A percentile compares a stretch with the other conserved stretches of the same genome.
Evolutionary conservation across 2,113 vertebrate genomes (phyloP).

Genomic region (Entomyzon cyanotis): DNA sequence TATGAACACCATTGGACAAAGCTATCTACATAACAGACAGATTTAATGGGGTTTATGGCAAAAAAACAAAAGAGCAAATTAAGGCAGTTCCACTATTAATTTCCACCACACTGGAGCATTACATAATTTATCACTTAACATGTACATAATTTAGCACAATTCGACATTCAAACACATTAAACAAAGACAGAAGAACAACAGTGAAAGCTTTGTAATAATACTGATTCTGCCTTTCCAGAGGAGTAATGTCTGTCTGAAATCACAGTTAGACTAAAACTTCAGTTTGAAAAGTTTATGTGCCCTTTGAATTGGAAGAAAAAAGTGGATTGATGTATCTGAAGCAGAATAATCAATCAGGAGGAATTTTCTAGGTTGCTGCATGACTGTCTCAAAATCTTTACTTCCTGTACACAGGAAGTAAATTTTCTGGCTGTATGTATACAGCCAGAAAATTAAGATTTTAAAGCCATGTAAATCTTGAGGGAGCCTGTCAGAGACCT

Average conservation of each 20-base stretch:
- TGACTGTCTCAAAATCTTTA: not conserved
- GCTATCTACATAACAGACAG: slow-evolving; percentile 17
- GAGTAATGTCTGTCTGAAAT: not conserved
- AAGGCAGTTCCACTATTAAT: slow-evolving; percentile 42
- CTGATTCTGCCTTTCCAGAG: not conserved
- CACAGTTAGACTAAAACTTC: not conserved
- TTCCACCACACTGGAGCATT: not conserved
- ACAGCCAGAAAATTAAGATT: not conserved
- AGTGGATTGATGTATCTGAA: not conserved
- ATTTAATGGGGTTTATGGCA: slow-evolving; percentile 3
- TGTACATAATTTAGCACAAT: slow-evolving; percentile 61
- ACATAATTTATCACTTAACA: slow-evolving; percentile 45
- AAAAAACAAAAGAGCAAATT: slow-evolving; percentile 38
- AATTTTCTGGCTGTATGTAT: too few relatives aligned
- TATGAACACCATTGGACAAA: slow-evolving; percentile 33
- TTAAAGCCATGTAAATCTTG: not conserved
- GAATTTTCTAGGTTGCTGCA: not conserved
- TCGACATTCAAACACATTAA: slow-evolving; percentile 16
- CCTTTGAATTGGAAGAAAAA: not conserved
- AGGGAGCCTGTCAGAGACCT: not conserved
- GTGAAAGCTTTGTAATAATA: not conserved
- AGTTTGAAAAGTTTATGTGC: not conserved
- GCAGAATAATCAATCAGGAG: not conserved
- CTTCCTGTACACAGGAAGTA: not conserved
- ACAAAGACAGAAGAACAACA: not conserved